Conservation (phyloP, 1,140 invertebrate genomes). For the Coelopa frigida region DNA sequence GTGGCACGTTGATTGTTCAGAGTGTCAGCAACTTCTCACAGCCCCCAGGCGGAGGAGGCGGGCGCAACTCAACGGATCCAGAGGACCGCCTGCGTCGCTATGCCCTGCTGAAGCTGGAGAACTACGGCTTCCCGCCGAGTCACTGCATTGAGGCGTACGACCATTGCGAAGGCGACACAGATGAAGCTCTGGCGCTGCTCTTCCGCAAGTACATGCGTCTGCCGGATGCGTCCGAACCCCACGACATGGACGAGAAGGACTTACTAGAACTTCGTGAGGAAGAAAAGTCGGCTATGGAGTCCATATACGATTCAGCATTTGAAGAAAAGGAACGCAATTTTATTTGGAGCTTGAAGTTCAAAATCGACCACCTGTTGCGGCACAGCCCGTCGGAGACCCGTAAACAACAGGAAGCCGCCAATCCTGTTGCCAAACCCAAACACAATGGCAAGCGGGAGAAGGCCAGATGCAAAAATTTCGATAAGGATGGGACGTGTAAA, state of each 20-base stretch:
- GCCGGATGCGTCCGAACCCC: slow-evolving; percentile 23
- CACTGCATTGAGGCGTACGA: slow-evolving; percentile 66
- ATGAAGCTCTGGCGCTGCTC: slow-evolving; percentile 59
- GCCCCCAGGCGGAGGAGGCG: slow-evolving; percentile 28
- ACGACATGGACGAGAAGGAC: slow-evolving; percentile 47
- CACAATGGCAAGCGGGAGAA: slow-evolving; percentile 44
- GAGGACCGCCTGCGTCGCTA: slow-evolving; percentile 58
- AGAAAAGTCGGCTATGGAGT: slow-evolving; percentile 63
- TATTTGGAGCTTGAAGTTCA: slow-evolving; percentile 60
- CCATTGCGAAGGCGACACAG: slow-evolving; percentile 54
- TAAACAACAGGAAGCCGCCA: slow-evolving; percentile 43
- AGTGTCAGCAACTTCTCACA: slow-evolving; percentile 60
- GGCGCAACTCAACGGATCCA: slow-evolving; percentile 28
- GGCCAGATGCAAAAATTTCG: slow-evolving; percentile 61
- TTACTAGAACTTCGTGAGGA: slow-evolving; percentile 57
- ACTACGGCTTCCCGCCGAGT: slow-evolving; percentile 62
- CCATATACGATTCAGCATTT: slow-evolving; percentile 64
- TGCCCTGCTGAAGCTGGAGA: slow-evolving; percentile 62
- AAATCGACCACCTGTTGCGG: slow-evolving; percentile 59
- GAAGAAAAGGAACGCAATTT: slow-evolving; percentile 56
- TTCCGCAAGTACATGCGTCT: slow-evolving; percentile 57
- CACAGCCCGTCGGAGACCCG: slow-evolving; percentile 49
- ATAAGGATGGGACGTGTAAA: slow-evolving; percentile 56
- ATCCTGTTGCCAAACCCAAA: slow-evolving; percentile 18
- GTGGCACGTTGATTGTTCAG: slow-evolving; percentile 62